Evolutionary conservation across 2,888 invertebrate genomes (phyloP), one percentile per base, ranked within the genome.

Genomic region (Dicyrtomina minuta): DNA sequence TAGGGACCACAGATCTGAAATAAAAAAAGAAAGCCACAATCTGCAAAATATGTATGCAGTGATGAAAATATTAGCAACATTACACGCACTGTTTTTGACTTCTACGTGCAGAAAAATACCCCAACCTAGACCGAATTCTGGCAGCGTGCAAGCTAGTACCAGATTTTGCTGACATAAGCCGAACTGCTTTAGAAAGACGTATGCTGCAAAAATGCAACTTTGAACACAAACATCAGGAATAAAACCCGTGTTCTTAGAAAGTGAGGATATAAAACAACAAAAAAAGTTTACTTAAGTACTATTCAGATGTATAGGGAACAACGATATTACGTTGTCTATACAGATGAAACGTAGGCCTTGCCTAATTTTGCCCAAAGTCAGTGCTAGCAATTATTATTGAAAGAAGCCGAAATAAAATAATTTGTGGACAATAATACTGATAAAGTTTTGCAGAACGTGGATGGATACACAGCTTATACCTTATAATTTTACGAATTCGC

Each of bases 61-160:
- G n/a, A n/a, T n/a, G n/a, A n/a, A n/a, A n/a, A n/a, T n/a, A n/a
- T n/a, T n/a, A n/a, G n/a, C n/a, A 46, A 46, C 49, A n/a, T n/a
- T n/a, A n/a, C n/a, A n/a, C n/a, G n/a, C n/a, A n/a, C n/a, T 6
- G 49, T 46, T 5, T 10, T 46, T 6, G 49, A 46, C 17, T 46
- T 46, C 17, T 46, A 46, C 17, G n/a, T 46, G 8, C 15, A 15
- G 4, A 46, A 46, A 46, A 55, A 27, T 56, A 64, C 74, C 67
- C 46, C 62, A 62, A 17, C 67, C 62, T 17, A 62, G 68, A 33
- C 13, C 5, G 13, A 2, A 41, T 60, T 2, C 15, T 26, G 24
- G 58, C 20, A 27, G 13, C 12, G n/a, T 56, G 56, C n/a, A 3
- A 12, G 17, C 12, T 12, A 15, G 24, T 27, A 27, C 8, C 24